Evolutionary conservation across 2,888 invertebrate genomes (phyloP), one percentile per base, ranked within the genome.

Genomic region (Mamestra brassicae): DNA sequence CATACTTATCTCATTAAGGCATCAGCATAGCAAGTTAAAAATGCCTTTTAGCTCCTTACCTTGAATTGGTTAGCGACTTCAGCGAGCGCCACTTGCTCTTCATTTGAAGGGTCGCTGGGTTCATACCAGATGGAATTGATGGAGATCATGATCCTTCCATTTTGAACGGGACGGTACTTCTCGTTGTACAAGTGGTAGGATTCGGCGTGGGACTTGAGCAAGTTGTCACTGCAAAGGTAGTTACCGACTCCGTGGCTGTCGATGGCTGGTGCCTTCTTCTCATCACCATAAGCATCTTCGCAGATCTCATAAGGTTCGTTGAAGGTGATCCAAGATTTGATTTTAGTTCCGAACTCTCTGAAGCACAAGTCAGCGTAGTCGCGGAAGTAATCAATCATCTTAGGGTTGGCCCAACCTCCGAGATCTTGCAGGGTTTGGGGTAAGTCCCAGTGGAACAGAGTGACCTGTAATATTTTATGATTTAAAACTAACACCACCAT

Each of bases 401-500:
- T 93, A 0, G 97, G 96, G 86, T 97, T 97, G 0, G 97, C 91
- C 96, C 97, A 97, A 36, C 97, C 97, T 64, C 97, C 97, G 11
- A 96, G 89, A 88, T 97, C 94, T 96, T 97, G 97, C 1, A 97
- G 92, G 2, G 93, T 85, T 92, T 97, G 97, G 0, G 97, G 97
- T 77, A 97, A 93, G 90, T 98, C 97, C 97, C 97, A 97, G 87
- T 98, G 97, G 93, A 97, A 97, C 64, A 98, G 89, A 0, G 97
- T 97, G 1, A 97, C 97, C 97, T 97, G 92, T 17, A 50, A 73
- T 34, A 8, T 6, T 57, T 4, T 10, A 8, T 26, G 7, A 2
- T 8, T 58, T 15, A 58, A 58, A 11, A 34, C 11, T 5, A 57
- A 11, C 26, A 34, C 4, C 8, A 55, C 26, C 38, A 38, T 55